A percentile compares a stretch with the other conserved stretches of the same genome.
These are phyloP conservation scores for Macrosteles quadrilineatus DNA, from an alignment of 1,140 invertebrate species.

Conservation along the genomic window DNA sequence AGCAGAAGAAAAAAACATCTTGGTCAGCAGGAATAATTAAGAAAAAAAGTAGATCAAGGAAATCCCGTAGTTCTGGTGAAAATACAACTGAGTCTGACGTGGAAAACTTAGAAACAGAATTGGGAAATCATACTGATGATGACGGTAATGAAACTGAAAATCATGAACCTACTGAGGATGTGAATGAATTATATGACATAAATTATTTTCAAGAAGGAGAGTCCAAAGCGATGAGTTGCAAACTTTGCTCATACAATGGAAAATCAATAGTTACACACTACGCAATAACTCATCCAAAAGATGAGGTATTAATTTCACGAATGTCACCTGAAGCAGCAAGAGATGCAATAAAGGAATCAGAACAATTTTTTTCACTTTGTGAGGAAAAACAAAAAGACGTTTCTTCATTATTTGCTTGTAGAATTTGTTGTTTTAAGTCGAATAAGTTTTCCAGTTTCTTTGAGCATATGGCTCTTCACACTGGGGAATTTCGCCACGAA, in stretches of 20 bases:
- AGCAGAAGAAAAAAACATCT: background rate
- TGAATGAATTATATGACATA: background rate
- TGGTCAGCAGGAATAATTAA: background rate
- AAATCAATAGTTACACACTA: background rate
- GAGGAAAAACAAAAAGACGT: background rate
- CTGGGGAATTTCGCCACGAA: conserved; percentile 9
- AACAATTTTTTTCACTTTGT: background rate
- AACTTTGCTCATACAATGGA: background rate
- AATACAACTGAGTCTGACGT: too few species aligned
- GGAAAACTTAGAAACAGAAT: background rate
- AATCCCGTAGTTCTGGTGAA: background rate
- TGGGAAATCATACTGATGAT: background rate
- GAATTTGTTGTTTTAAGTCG: background rate
- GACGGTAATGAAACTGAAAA: background rate
- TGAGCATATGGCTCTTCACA: conserved; percentile 6
- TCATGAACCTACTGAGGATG: background rate
- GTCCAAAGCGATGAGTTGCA: background rate
- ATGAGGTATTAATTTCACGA: conserved; percentile 10
- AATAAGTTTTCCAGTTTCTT: background rate
- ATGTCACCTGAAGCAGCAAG: conserved; percentile 10
- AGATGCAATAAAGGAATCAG: background rate
- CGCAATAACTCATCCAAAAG: conserved; percentile 8
- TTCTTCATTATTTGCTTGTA: background rate
- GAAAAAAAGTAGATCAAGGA: background rate
- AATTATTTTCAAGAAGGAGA: conserved; percentile 18